Percentiles rank a stretch among this genome's conserved stretches.
phyloP scores from a whole-genome alignment of 2,888 invertebrate species.

The Peribatodes rhomboidaria region DNA sequence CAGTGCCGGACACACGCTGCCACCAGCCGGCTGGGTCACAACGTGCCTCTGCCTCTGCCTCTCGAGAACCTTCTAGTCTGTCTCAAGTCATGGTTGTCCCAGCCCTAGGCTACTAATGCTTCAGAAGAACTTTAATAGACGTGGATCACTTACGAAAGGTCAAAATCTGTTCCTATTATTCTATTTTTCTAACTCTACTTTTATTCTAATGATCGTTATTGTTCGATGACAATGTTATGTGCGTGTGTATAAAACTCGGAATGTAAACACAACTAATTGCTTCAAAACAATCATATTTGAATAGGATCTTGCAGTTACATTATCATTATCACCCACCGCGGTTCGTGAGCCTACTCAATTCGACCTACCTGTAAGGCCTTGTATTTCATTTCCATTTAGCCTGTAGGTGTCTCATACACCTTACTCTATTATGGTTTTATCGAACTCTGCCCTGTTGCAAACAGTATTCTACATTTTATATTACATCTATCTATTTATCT shows the following conservation, averaged over 20 bases:
- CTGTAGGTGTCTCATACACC: constrained; percentile 61
- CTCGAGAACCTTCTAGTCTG: constrained; percentile 11
- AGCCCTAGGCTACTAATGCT: not conserved
- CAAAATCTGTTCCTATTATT: not conserved
- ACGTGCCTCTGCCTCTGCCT: constrained; percentile 15
- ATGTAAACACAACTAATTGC: constrained; percentile 42
- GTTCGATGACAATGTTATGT: constrained; percentile 8
- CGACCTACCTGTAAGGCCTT: constrained; percentile 62
- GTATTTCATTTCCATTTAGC: constrained; percentile 44
- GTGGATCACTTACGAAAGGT: constrained; percentile 7
- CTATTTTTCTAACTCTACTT: not conserved
- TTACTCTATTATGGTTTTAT: constrained; percentile 54
- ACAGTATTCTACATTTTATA: constrained; percentile 37
- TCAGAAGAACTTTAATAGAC: not conserved
- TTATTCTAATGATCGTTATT: constrained; percentile 4
- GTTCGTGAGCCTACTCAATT: constrained; percentile 66
- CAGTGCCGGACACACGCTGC: constrained; percentile 78
- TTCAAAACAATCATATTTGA: constrained; percentile 48
- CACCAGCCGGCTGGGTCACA: constrained; percentile 58
- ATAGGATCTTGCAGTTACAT: constrained; percentile 54
- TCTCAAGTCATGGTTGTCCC: constrained; percentile 21
- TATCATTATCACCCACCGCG: constrained; percentile 62
- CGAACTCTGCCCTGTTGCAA: constrained; percentile 59
- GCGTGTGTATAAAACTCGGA: constrained; percentile 19
- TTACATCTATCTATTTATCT: constrained; percentile 49